Evolutionary conservation across 1,140 invertebrate genomes (phyloP), one percentile per base, ranked within the genome.

Genomic region (Bilobella aurantiaca): DNA sequence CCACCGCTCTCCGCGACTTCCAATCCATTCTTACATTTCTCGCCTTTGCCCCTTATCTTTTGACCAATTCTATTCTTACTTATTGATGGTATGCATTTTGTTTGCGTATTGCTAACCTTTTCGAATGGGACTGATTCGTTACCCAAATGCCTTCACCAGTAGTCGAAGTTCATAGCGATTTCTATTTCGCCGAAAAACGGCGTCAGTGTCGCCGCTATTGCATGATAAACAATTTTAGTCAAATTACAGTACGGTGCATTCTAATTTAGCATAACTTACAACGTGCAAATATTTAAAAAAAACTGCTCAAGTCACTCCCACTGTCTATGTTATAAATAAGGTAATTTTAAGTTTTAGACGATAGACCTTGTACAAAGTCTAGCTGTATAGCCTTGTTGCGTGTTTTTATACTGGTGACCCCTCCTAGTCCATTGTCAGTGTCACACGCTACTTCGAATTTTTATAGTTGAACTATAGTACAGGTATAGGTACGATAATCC

Each of bases 181-280:
- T n/a, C n/a, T n/a, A n/a, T n/a, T n/a, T n/a, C n/a, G n/a, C n/a
- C n/a, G n/a, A n/a, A n/a, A n/a, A n/a, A n/a, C n/a, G n/a, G n/a
- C n/a, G n/a, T n/a, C n/a, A n/a, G n/a, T n/a, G n/a, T n/a, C n/a
- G n/a, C n/a, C n/a, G n/a, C n/a, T n/a, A n/a, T n/a, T n/a, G n/a
- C n/a, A n/a, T n/a, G n/a, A n/a, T n/a, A 42, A 42, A 42, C n/a
- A 42, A 8, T 12, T 42, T 42, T 42, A 53, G 49, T 53, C 49
- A 53, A 53, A 23, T 23, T 53, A 53, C 49, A 23, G 12, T 53
- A n/a, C 25, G 49, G 49, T 53, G 49, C 49, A 53, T 53, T 53
- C 25, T 18, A 42, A 42, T 42, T 42, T 42, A 42, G 34, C 8
- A 42, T 42, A 42, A 42, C 34, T 42, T 42, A 18, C 34, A 42